phyloP scores from a whole-genome alignment of 2,888 invertebrate genomes.

The Lissonota sp. region DNA sequence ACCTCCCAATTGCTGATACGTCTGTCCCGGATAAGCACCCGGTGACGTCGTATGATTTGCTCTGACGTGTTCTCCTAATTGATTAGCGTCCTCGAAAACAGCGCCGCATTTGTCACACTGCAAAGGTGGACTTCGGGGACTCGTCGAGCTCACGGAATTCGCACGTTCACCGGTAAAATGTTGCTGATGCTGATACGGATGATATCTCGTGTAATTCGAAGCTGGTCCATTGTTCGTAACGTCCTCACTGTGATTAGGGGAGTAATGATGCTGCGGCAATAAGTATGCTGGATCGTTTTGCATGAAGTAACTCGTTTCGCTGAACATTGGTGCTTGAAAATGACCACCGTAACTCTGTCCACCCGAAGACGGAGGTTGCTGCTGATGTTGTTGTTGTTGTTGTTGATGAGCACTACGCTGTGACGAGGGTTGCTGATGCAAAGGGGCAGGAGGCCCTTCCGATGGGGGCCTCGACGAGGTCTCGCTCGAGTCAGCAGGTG shows the following conservation, averaged over 20 bases:
- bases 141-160: constrained; percentile 86
- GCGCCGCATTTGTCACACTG: constrained; percentile 94
- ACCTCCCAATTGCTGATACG: constrained; percentile 74
- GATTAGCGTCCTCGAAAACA: constrained; percentile 90
- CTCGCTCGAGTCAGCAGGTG: constrained; percentile 91
- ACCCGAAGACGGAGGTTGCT: constrained; percentile 57
- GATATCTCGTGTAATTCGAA: constrained; percentile 75
- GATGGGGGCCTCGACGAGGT: constrained; percentile 85
- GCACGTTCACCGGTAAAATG: constrained; percentile 78
- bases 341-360: constrained; percentile 71
- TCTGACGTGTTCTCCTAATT: constrained; percentile 90
- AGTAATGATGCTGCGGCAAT: constrained; percentile 81
- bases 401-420: constrained; percentile 61
- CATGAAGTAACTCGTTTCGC: constrained; percentile 76
- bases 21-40: constrained; percentile 72
- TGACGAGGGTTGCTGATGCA: constrained; percentile 81
- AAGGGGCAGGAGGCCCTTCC: constrained; percentile 83
- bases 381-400: constrained; percentile 65
- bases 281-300: constrained; percentile 79
- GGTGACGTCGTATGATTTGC: constrained; percentile 86
- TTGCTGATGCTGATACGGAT: constrained; percentile 85
- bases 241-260: constrained; percentile 84
- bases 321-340: constrained; percentile 75
- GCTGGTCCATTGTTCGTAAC: constrained; percentile 85
- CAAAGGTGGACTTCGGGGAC: constrained; percentile 87